Conservation (phyloP, 2,113 vertebrate species). For the Eolophus roseicapilla region DNA sequence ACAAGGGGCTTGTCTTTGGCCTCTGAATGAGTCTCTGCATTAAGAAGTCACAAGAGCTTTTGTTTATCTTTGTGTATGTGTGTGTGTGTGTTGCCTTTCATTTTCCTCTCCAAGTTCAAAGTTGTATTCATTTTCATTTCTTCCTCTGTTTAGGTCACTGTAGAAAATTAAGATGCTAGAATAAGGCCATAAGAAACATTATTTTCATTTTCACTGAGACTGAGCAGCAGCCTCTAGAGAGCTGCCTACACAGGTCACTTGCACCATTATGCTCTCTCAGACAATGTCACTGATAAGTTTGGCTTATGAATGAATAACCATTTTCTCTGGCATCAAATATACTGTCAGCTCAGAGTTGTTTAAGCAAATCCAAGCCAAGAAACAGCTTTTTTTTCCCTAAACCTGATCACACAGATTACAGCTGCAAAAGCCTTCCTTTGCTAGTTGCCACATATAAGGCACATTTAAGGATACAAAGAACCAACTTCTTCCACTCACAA, state of each 20-base stretch:
- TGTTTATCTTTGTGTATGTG: background rate
- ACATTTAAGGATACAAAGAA: background rate
- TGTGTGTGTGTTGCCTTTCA: accelerated
- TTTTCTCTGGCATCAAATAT: background rate
- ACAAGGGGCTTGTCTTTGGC: background rate
- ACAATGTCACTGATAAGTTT: background rate
- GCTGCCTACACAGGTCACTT: background rate
- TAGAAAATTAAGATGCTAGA: background rate
- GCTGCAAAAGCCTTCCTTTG: background rate
- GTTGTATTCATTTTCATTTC: background rate
- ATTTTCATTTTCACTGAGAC: background rate
- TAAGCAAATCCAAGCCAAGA: background rate
- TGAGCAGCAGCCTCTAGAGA: background rate
- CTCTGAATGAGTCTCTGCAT: background rate
- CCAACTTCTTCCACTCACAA: background rate
- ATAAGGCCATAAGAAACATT: background rate
- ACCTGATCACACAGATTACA: background rate
- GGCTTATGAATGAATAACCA: background rate
- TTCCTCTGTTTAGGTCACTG: background rate
- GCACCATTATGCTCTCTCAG: background rate
- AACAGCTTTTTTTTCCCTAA: background rate
- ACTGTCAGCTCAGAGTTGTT: background rate
- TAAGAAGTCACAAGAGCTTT: accelerated
- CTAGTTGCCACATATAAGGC: background rate
- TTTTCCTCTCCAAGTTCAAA: background rate